Percentiles rank a stretch among this genome's conserved stretches.
phyloP scores from a whole-genome alignment of 2,797 vertebrate species.

The Trichosurus vulpecula region DNA sequence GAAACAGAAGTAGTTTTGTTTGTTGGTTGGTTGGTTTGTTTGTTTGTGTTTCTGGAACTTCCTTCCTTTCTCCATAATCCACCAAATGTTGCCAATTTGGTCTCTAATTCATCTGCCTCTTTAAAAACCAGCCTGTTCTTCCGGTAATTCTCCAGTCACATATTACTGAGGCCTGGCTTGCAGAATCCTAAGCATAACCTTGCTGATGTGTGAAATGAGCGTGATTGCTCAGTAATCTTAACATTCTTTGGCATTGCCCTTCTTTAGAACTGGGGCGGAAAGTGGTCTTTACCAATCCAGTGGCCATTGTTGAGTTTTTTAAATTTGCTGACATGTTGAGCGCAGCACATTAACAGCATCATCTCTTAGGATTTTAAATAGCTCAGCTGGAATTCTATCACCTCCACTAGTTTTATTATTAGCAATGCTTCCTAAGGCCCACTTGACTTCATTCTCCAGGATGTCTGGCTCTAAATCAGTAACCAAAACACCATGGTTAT shows the following conservation, averaged over 20 bases:
- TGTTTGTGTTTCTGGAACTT: not conserved
- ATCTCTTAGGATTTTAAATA: not conserved
- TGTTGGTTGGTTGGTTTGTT: too few relatives aligned
- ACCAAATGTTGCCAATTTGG: not conserved
- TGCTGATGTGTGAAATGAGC: not conserved
- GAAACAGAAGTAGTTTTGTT: not conserved
- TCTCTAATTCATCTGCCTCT: not conserved
- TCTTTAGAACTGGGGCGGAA: not conserved
- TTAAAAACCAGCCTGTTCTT: not conserved
- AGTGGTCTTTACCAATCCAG: not conserved
- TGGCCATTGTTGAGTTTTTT: not conserved
- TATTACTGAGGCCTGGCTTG: not conserved
- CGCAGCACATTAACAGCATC: not conserved
- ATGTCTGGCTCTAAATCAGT: not conserved
- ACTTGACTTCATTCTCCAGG: not conserved
- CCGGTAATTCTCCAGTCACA: not conserved
- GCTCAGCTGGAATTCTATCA: not conserved
- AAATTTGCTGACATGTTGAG: not conserved
- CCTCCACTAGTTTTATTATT: not conserved
- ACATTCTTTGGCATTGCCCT: not conserved
- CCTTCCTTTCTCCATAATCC: not conserved
- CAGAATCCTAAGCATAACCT: not conserved
- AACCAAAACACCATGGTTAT: not conserved
- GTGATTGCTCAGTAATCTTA: not conserved
- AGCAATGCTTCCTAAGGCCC: not conserved